Base-by-base conservation (phyloP, 1,140 invertebrate genomes). In the Cydia strobilella region DNA sequence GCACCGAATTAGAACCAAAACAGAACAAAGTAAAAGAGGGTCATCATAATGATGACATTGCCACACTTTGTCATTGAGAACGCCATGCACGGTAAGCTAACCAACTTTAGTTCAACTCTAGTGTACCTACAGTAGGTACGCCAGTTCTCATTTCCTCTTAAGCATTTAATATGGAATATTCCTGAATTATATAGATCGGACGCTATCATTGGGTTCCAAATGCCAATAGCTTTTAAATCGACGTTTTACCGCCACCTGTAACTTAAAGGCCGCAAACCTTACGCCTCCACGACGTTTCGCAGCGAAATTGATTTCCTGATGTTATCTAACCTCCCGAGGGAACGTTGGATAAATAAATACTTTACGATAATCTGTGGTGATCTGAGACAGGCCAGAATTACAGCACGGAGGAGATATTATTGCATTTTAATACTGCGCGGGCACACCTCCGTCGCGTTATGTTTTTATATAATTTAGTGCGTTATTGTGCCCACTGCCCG, bases 241-340 rank as follows among this genome's bases (percentile, higher is more conserved):
- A 74, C 80, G 80, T 79, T 76, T 77, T 72, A 82, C 77, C 80
- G 82, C 80, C 87, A 89, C 88, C 84, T 88, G 89, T 88, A 83
- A 89, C 79, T 86, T 80, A 84, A 85, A 77, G 79, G 75, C 81
- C 75, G 78, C 82, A 85, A 87, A 84, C 77, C 81, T 87, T 84
- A 90, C 88, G 87, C 89, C 87, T 87, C 85, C 86, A 81, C 86
- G 84, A 90, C 85, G 89, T 89, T 88, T 84, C 80, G 77, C 80
- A 79, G 87, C 84, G 84, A 90, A 91, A 92, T 92, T 92, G 89
- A 92, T 92, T 92, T 84, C 85, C 86, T 80, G 90, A 92, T 92
- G 84, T 77, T 91, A 92, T 92, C 90, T 85, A 84, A 86, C 80
- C 82, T 87, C 89, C 88, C 79, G 82, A 85, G 87, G 90, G 88